These are phyloP conservation scores for Epicampocera succincta DNA, from an alignment of 2,888 invertebrate genomes.

Conservation along the genomic window DNA sequence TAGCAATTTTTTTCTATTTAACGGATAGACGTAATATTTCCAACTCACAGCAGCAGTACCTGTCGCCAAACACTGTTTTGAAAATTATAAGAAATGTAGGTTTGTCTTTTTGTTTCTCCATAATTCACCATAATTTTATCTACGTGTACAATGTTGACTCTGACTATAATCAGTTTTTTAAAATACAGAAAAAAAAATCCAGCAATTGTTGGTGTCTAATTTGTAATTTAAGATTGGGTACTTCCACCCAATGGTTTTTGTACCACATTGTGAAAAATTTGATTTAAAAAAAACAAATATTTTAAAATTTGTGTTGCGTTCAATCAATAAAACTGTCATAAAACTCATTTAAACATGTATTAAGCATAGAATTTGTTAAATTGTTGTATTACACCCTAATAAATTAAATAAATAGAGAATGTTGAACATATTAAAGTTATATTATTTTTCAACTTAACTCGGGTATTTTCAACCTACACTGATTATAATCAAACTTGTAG, in stretches of 20 bases:
- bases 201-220: conserved; percentile 41
- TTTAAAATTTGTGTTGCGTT: no score
- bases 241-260: conserved; percentile 17
- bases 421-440: no score
- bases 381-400: no score
- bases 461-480: no score
- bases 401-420: no score
- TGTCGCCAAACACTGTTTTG: conserved; percentile 32
- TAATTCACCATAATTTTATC: conserved; percentile 58
- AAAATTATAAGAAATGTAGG: conserved; percentile 59
- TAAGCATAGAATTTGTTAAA: no score
- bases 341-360: no score
- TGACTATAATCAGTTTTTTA: conserved; percentile 64
- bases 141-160: conserved; percentile 30
- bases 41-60: conserved; percentile 37
- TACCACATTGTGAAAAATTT: conserved; percentile 2
- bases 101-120: conserved; percentile 45
- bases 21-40: conserved; percentile 7
- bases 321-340: no score
- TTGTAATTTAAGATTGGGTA: conserved; percentile 46
- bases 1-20: conserved; percentile 1
- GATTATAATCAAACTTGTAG: no score
- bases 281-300: no score
- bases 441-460: no score
- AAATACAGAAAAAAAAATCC: conserved; percentile 29